These are phyloP conservation scores for Hepsetus odoe DNA, from an alignment of 2,113 vertebrate species.

Conservation along the genomic window DNA sequence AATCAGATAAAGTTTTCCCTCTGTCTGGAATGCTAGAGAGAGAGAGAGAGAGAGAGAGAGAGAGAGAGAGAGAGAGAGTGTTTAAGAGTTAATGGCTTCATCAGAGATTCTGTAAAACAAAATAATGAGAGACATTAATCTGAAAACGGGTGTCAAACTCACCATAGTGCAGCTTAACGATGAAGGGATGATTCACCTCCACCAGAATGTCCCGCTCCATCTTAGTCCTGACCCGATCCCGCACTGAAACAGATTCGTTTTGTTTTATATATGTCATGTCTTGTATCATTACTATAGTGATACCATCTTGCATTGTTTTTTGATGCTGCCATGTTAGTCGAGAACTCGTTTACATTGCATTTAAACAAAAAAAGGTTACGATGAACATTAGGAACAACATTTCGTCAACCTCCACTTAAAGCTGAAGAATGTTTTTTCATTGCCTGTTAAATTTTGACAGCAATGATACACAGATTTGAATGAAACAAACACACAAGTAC, in stretches of 20 bases:
- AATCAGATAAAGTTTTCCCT: constrained; percentile 87
- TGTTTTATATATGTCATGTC: background rate
- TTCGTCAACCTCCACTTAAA: too few species aligned
- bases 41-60: background rate
- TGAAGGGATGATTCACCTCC: constrained; percentile 87
- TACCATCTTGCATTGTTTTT: too few species aligned
- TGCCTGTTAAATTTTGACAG: too few species aligned
- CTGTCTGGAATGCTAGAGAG: constrained; percentile 84
- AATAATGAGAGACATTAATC: constrained; percentile 8
- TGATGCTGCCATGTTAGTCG: too few species aligned
- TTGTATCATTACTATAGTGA: too few species aligned
- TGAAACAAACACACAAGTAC: background rate
- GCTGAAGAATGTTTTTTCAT: too few species aligned
- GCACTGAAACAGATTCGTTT: constrained; percentile 67
- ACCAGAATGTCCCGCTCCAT: constrained; percentile 89
- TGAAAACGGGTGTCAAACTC: constrained; percentile 45
- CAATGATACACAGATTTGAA: too few species aligned
- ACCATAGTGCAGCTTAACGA: constrained; percentile 88
- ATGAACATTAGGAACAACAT: too few species aligned
- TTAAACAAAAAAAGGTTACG: too few species aligned
- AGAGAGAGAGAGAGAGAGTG: background rate
- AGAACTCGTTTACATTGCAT: too few species aligned
- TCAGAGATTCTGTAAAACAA: background rate
- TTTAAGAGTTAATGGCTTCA: background rate
- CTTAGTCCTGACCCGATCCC: constrained; percentile 85